Evolutionary conservation across 2,888 invertebrate species (phyloP).

Genomic region (Alentia gelatinosa): DNA sequence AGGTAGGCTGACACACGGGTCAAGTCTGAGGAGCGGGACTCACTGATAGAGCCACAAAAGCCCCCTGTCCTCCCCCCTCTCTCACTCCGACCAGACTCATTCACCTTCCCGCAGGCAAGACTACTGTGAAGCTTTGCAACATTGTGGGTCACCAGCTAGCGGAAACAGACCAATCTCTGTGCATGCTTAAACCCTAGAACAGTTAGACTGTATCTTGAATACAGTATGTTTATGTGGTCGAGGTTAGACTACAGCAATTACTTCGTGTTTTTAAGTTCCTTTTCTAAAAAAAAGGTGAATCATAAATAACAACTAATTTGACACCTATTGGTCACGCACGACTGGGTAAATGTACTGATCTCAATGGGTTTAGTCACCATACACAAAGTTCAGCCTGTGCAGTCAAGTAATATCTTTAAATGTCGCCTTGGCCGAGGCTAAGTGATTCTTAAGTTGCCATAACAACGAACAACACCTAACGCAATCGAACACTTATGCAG

Average conservation of each 20-base stretch:
- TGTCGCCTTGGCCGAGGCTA: background rate
- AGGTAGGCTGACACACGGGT: constrained; percentile 1
- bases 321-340: background rate
- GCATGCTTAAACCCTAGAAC: too few relatives aligned
- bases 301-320: background rate
- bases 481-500: background rate
- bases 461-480: background rate
- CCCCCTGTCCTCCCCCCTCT: background rate
- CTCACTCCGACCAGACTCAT: background rate
- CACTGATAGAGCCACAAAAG: background rate
- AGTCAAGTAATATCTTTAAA: background rate
- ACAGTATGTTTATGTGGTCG: too few relatives aligned
- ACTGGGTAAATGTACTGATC: background rate
- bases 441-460: constrained; percentile 42
- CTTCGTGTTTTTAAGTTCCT: background rate
- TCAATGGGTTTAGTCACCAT: too few relatives aligned
- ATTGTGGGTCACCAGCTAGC: background rate
- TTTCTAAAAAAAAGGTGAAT: background rate
- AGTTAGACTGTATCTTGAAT: too few relatives aligned
- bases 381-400: background rate
- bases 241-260: too few relatives aligned
- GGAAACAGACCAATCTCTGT: background rate
- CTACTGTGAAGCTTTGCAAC: background rate
- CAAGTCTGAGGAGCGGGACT: background rate
- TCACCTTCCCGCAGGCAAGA: background rate